These are phyloP conservation scores for Drosophila repleta DNA, from an alignment of 1,140 invertebrate genomes.

Conservation along the genomic window DNA sequence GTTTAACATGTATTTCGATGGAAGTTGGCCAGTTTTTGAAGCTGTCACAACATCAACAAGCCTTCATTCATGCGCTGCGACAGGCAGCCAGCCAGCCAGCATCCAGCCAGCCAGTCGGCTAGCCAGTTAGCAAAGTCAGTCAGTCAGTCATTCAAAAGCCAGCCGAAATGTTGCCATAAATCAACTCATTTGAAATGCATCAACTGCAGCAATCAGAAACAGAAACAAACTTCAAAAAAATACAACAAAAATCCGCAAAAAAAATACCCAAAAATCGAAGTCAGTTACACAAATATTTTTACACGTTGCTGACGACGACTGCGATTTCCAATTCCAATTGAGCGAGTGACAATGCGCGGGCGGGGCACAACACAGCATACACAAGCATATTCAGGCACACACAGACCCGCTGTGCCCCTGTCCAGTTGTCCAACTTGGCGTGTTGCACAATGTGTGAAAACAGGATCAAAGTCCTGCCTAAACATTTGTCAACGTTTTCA, in stretches of 20 bases:
- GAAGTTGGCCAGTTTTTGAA: constrained; percentile 67
- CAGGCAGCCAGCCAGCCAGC: constrained; percentile 47
- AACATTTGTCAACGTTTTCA: constrained; percentile 75
- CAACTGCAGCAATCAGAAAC: constrained; percentile 80
- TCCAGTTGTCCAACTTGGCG: constrained; percentile 30
- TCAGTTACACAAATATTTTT: constrained; percentile 81
- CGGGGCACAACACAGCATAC: constrained; percentile 50
- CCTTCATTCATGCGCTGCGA: constrained; percentile 77
- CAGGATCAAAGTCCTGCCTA: constrained; percentile 78
- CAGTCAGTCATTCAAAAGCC: constrained; percentile 58
- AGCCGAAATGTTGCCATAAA: constrained; percentile 77
- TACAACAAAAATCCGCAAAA: constrained; percentile 26
- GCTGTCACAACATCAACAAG: constrained; percentile 81
- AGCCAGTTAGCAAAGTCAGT: constrained; percentile 46
- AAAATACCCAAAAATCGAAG: constrained; percentile 51
- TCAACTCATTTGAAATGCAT: constrained; percentile 82
- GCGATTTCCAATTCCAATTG: constrained; percentile 73
- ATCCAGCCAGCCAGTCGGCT: constrained; percentile 31
- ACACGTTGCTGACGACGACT: constrained; percentile 54
- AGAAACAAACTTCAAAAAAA: constrained; percentile 64
- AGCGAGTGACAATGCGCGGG: constrained; percentile 73
- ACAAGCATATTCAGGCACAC: constrained; percentile 26
- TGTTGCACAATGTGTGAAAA: constrained; percentile 81
- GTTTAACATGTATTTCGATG: constrained; percentile 72
- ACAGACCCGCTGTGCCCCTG: background rate